phyloP scores from a whole-genome alignment of 2,888 invertebrate genomes.

The Amphipoea oculea region DNA sequence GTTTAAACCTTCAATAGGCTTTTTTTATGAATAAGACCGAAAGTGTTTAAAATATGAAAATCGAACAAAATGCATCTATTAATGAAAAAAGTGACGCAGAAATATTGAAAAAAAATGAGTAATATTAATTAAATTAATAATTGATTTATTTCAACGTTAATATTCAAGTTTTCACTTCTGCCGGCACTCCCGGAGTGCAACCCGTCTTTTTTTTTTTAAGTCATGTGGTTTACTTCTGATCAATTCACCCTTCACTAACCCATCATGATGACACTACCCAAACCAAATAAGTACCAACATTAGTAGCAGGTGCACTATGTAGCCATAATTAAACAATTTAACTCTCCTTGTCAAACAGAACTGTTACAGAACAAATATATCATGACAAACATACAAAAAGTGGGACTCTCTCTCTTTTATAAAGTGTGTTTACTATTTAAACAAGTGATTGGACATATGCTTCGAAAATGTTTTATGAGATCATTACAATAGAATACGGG shows the following conservation, averaged over 20 bases:
- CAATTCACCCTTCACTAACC: not conserved
- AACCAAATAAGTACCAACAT: constrained; percentile 24
- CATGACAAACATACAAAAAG: constrained; percentile 63
- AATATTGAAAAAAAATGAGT: too few relatives aligned
- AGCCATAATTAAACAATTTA: constrained; percentile 51
- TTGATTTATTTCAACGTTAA: too few relatives aligned
- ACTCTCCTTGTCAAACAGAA: constrained; percentile 44
- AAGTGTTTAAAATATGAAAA: too few relatives aligned
- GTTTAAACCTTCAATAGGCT: too few relatives aligned
- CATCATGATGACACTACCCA: not conserved
- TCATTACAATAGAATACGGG: not conserved
- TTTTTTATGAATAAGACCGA: too few relatives aligned
- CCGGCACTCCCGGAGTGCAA: too few relatives aligned
- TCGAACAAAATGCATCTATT: too few relatives aligned
- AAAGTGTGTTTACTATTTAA: constrained; percentile 59
- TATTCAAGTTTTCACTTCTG: too few relatives aligned
- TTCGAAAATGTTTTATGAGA: constrained; percentile 8
- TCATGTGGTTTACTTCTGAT: not conserved
- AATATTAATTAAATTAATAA: too few relatives aligned
- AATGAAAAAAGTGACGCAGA: too few relatives aligned
- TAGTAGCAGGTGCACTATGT: constrained; percentile 56
- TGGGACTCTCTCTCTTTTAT: constrained; percentile 30
- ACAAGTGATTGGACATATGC: constrained; percentile 65
- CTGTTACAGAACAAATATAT: constrained; percentile 69
- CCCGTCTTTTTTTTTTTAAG: too few relatives aligned